Evolutionary conservation across 2,888 invertebrate genomes (phyloP).

Genomic region (Drosophila sordidula): DNA sequence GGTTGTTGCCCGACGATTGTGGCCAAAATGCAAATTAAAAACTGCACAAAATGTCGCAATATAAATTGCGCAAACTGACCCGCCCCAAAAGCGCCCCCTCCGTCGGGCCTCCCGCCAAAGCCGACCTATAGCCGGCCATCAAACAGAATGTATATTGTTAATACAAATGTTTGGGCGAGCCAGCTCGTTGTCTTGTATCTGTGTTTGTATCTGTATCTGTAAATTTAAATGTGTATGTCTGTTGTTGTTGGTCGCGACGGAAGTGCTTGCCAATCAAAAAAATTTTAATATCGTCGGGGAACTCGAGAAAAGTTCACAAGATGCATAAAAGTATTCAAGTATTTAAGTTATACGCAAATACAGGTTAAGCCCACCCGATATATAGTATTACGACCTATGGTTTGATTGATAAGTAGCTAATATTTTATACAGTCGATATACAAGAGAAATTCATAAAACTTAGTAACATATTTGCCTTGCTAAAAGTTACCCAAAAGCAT

Average conservation of each 20-base stretch:
- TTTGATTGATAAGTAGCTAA: neutral
- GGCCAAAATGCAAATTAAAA: slow-evolving; percentile 67
- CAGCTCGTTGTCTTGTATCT: slow-evolving; percentile 14
- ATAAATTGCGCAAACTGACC: slow-evolving; percentile 45
- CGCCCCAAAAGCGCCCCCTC: neutral
- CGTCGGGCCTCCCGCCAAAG: no score
- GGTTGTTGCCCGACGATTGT: slow-evolving; percentile 28
- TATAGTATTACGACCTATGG: neutral
- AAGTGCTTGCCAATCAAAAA: slow-evolving; percentile 38
- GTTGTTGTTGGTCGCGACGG: slow-evolving; percentile 15
- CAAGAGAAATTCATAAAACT: neutral
- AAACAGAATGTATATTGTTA: slow-evolving; percentile 22
- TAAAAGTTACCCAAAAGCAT: neutral
- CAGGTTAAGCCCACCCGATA: neutral
- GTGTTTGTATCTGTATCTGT: slow-evolving; percentile 6
- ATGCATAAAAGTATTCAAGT: neutral
- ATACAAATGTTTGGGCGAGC: slow-evolving; percentile 33
- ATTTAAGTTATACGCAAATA: slow-evolving; percentile 1
- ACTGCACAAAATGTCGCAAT: slow-evolving; percentile 50
- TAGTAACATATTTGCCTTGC: neutral
- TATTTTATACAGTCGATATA: neutral
- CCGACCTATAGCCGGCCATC: slow-evolving; percentile 9
- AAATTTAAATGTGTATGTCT: neutral
- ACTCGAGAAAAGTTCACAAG: slow-evolving; percentile 8
- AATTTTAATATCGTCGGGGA: slow-evolving; percentile 28